A percentile compares a stretch with the other conserved stretches of the same genome.
Conservation (phyloP, 2,888 invertebrate genomes). For the Boloria euphrosyne region DNA sequence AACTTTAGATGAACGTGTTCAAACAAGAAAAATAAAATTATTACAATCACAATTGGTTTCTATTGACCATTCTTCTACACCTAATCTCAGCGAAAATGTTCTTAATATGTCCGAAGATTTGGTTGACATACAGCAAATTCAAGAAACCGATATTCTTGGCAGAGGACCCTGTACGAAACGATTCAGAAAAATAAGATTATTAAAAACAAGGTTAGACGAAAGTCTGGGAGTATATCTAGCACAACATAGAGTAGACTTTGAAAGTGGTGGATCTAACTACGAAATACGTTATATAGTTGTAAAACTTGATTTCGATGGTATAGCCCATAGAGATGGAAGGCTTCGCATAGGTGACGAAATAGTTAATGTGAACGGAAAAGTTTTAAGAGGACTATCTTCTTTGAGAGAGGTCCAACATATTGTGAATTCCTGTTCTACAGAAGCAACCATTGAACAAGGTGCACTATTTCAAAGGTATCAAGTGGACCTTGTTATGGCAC, state of each 20-base stretch:
- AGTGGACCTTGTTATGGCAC: slow-evolving; percentile 85
- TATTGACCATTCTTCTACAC: slow-evolving; percentile 60
- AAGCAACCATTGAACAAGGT: slow-evolving; percentile 66
- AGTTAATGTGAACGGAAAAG: slow-evolving; percentile 92
- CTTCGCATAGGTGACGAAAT: slow-evolving; percentile 94
- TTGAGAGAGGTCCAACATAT: slow-evolving; percentile 84
- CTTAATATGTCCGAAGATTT: slow-evolving; percentile 59
- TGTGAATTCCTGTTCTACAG: slow-evolving; percentile 78
- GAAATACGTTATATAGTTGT: slow-evolving; percentile 85
- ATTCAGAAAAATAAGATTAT: slow-evolving; percentile 85
- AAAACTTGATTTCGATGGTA: slow-evolving; percentile 84
- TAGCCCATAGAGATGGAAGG: slow-evolving; percentile 90
- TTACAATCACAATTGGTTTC: slow-evolving; percentile 72
- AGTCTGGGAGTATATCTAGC: slow-evolving; percentile 88
- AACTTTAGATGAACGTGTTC: slow-evolving; percentile 75
- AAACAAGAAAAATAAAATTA: slow-evolving; percentile 77
- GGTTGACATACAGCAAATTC: slow-evolving; percentile 51
- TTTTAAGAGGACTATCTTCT: slow-evolving; percentile 87
- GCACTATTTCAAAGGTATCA: slow-evolving; percentile 72
- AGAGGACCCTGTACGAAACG: slow-evolving; percentile 83
- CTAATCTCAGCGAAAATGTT: slow-evolving; percentile 57
- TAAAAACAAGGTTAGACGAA: slow-evolving; percentile 85
- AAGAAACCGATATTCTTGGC: slow-evolving; percentile 73
- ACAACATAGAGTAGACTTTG: slow-evolving; percentile 83
- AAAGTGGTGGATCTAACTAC: slow-evolving; percentile 75